Percentiles rank a stretch among this genome's conserved stretches.
Conservation (phyloP, 1,140 invertebrate species). For the Kradibia gibbosae region DNA sequence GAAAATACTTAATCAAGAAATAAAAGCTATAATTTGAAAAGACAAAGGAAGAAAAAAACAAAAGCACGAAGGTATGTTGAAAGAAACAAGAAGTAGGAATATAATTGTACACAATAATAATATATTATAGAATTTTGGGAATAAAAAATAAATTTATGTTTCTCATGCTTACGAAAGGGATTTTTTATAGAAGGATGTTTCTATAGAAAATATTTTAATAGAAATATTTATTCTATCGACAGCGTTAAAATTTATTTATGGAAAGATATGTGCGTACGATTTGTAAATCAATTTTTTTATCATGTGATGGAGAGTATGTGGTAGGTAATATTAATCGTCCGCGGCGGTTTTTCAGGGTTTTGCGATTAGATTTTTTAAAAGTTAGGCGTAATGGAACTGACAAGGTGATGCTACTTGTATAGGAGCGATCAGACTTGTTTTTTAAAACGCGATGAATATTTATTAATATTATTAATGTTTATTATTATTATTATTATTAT, state of each 20-base stretch:
- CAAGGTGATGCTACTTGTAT: not conserved
- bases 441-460: constrained; percentile 49
- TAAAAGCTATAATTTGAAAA: not conserved
- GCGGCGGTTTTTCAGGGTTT: constrained; percentile 42
- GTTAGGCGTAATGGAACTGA: constrained; percentile 33
- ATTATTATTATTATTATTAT: constrained; percentile 37
- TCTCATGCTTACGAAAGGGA: not conserved
- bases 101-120: constrained; percentile 40
- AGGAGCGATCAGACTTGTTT: constrained; percentile 44
- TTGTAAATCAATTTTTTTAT: constrained; percentile 46
- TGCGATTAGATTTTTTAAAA: constrained; percentile 43
- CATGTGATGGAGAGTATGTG: constrained; percentile 24
- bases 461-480: constrained; percentile 48
- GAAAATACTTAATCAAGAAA: not conserved
- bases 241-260: constrained; percentile 16
- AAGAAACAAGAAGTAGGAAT: not conserved
- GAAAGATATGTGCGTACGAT: constrained; percentile 23
- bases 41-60: not conserved
- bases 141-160: constrained; percentile 34
- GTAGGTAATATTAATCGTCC: constrained; percentile 17
- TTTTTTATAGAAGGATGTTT: too few species aligned
- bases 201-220: constrained; percentile 21
- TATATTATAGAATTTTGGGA: constrained; percentile 18
- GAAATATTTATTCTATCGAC: constrained; percentile 26
- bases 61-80: not conserved